These are phyloP conservation scores for Nemotelus nigrinus DNA, from an alignment of 2,888 invertebrate genomes.

Conservation along the genomic window DNA sequence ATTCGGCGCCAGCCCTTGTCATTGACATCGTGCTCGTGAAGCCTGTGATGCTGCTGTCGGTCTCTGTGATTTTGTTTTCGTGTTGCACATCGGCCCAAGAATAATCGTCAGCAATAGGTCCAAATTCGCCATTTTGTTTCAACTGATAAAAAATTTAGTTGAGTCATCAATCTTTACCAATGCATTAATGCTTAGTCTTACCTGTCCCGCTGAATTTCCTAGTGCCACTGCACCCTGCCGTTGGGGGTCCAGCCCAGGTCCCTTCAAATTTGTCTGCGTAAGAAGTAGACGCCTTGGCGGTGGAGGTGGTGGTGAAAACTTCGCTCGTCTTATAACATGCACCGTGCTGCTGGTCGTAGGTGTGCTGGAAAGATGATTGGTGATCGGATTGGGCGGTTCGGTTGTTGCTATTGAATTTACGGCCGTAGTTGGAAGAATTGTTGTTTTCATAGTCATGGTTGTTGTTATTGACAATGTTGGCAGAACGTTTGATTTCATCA, in stretches of 20 bases:
- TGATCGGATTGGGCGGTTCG: constrained; percentile 51
- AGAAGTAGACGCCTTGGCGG: constrained; percentile 63
- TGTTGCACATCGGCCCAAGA: constrained; percentile 61
- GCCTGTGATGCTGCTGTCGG: constrained; percentile 40
- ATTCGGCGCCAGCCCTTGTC: constrained; percentile 48
- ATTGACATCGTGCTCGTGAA: constrained; percentile 14
- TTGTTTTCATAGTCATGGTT: constrained; percentile 48
- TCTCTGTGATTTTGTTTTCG: neutral
- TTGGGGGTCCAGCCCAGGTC: neutral
- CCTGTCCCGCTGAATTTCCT: constrained; percentile 21
- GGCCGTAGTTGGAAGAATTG: constrained; percentile 64
- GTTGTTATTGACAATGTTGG: constrained; percentile 35
- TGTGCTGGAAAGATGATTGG: constrained; percentile 66
- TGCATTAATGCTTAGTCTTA: neutral
- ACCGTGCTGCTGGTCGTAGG: constrained; percentile 69
- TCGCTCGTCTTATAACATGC: constrained; percentile 55
- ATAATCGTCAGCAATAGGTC: constrained; percentile 67
- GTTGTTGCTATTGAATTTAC: constrained; percentile 59
- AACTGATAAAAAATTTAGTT: neutral
- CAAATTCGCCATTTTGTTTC: constrained; percentile 59
- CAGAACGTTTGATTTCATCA: neutral
- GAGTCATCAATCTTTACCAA: neutral
- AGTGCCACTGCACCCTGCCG: neutral
- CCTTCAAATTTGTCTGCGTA: constrained; percentile 53
- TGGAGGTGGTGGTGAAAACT: constrained; percentile 59